A percentile compares a stretch with the other conserved stretches of the same genome.
Conservation (phyloP, 2,113 vertebrate species). For the Macrotus californicus region DNA sequence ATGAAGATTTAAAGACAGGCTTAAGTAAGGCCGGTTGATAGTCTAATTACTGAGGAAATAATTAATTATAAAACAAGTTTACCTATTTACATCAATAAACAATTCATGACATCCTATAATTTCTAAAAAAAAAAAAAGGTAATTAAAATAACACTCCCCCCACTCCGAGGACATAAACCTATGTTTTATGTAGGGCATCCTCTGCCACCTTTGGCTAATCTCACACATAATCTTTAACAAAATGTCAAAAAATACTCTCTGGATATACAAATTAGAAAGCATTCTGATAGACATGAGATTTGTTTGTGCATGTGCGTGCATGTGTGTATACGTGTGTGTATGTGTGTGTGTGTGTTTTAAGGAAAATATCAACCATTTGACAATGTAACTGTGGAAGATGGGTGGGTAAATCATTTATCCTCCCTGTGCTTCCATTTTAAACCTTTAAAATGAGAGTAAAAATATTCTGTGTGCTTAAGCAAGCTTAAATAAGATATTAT, state of each 20-base stretch:
- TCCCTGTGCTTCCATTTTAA: background rate
- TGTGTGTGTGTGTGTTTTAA: conserved; percentile 23
- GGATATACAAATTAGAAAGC: conserved; percentile 39
- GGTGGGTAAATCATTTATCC: background rate
- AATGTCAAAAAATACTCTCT: conserved; percentile 30
- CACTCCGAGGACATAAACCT: conserved; percentile 37
- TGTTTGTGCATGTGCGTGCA: background rate
- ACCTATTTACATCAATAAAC: conserved; percentile 63
- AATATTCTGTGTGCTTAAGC: background rate
- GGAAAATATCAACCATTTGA: background rate
- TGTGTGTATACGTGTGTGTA: background rate
- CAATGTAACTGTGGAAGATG: background rate
- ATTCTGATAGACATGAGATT: accelerated
- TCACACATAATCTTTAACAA: conserved; percentile 30
- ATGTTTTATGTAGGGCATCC: conserved; percentile 17
- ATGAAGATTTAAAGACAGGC: conserved; percentile 17
- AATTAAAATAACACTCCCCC: conserved; percentile 49
- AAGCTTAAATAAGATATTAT: background rate
- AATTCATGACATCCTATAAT: conserved; percentile 52
- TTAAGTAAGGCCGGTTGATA: conserved; percentile 54
- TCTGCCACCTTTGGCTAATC: conserved; percentile 23
- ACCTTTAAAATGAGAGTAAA: background rate
- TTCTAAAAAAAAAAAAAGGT: conserved; percentile 51
- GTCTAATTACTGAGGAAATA: conserved; percentile 64
- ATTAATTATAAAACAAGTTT: conserved; percentile 67